These are phyloP conservation scores for Limnephilus auricula DNA, from an alignment of 2,888 invertebrate species.

Conservation along the genomic window DNA sequence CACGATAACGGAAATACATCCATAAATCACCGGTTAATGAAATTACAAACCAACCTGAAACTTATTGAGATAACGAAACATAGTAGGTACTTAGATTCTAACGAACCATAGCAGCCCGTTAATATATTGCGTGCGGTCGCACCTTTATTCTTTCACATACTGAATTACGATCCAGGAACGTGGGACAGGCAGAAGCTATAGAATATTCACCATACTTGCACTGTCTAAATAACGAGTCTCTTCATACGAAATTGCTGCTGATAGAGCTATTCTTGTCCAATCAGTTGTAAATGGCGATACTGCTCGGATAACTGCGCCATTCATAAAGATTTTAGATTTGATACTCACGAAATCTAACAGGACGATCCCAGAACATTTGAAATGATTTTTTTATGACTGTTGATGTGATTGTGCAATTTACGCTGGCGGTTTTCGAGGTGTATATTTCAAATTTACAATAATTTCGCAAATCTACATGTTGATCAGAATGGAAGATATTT, in stretches of 20 bases:
- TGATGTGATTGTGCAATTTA: neutral
- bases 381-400: neutral
- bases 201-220: neutral
- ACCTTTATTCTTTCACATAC: slow-evolving; percentile 21
- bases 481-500: too few species aligned
- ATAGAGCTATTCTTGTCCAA: neutral
- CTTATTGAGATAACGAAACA: slow-evolving; percentile 39
- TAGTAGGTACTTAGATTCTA: neutral
- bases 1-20: slow-evolving; percentile 12
- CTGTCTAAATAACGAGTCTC: neutral
- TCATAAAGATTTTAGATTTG: neutral
- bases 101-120: neutral
- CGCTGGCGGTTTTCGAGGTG: neutral
- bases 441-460: too few species aligned
- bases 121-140: slow-evolving; percentile 33
- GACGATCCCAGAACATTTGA: too few species aligned
- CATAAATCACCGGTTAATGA: slow-evolving; percentile 32
- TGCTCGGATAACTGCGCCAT: neutral
- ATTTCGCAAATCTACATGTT: too few species aligned
- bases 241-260: neutral
- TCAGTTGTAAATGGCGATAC: neutral
- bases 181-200: neutral
- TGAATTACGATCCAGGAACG: neutral
- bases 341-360: neutral
- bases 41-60: slow-evolving; percentile 41